phyloP scores from a whole-genome alignment of 2,888 invertebrate species.

The Pollenia angustigena region DNA sequence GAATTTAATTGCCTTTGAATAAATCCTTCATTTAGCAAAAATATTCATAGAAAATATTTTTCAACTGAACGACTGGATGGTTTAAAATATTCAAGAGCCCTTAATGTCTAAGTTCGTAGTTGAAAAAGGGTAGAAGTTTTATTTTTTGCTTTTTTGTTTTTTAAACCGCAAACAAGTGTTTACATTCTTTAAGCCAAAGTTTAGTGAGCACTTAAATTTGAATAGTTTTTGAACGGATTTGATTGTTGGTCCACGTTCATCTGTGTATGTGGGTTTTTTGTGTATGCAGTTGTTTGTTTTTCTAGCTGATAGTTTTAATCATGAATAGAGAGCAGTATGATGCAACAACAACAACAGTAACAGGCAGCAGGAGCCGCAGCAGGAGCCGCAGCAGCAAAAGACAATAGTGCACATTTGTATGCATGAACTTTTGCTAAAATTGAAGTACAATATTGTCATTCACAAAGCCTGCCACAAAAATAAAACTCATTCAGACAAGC shows the following conservation, averaged over 20 bases:
- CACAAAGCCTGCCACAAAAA: constrained; percentile 54
- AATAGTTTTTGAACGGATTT: constrained; percentile 48
- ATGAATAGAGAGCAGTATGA: constrained; percentile 53
- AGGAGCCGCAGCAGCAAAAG: background rate
- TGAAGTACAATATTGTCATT: constrained; percentile 67
- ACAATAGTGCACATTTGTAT: constrained; percentile 53
- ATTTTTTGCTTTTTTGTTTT: constrained; percentile 8
- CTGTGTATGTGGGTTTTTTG: background rate
- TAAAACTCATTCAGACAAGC: constrained; percentile 26
- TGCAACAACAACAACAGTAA: constrained; percentile 14
- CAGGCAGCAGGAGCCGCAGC: background rate
- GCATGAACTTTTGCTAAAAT: constrained; percentile 62
- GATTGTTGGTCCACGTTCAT: background rate
- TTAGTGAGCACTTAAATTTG: constrained; percentile 56
- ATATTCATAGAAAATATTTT: background rate
- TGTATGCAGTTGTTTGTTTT: constrained; percentile 4
- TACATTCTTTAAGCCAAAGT: constrained; percentile 54
- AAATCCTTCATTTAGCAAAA: background rate
- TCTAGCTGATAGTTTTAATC: constrained; percentile 55
- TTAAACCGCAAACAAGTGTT: constrained; percentile 33
- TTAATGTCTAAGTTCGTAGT: constrained; percentile 27
- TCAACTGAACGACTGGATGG: constrained; percentile 15
- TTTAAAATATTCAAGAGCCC: constrained; percentile 36
- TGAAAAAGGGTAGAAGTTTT: constrained; percentile 22
- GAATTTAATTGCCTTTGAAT: background rate